Evolutionary conservation across 1,140 invertebrate genomes (phyloP), one percentile per base, ranked within the genome.

Genomic region (Drosophila trapezifrons): DNA sequence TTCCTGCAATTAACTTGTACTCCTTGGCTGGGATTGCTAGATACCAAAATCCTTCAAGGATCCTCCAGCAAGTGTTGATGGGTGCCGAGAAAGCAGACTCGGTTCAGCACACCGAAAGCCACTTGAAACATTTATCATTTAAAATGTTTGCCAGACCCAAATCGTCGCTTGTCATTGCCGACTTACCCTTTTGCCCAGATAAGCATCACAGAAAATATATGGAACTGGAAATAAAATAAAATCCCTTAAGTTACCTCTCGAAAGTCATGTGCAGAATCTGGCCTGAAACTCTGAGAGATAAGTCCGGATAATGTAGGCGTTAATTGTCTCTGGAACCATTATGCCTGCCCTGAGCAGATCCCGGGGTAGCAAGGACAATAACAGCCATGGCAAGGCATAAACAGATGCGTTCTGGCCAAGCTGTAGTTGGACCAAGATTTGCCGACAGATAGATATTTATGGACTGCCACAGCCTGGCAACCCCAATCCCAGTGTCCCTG

Each of bases 391-490:
- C 32, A 52, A 27, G n/a, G 29, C 45, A 59, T 65, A 62, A 45
- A 43, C 54, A 76, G 63, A 47, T 76, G 73, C 73, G 63, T 60
- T 76, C 63, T 78, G 57, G 37, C 47, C 52, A 46, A 66, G 63
- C 38, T 47, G 35, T 49, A 66, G 64, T 56, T 35, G 67, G 64
- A n/a, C 64, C 12, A 77, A 77, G 72, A 75, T 74, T 74, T 75
- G 70, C 72, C 76, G 42, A 62, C 77, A 80, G 78, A 65, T 86
- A 59, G 66, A 57, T 75, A 77, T 81, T 85, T 82, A 86, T 81
- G 69, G 71, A 86, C 64, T 86, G 78, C 71, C 82, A 76, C 43
- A 75, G 78, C 67, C n/a, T 55, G 47, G 63, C 59, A 64, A 25
- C 59, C 59, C 17, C 45, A 45, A 35, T 59, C 49, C 46, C 38